Conservation (phyloP, 2,797 vertebrate genomes). For the Dicrostonyx torquatus region DNA sequence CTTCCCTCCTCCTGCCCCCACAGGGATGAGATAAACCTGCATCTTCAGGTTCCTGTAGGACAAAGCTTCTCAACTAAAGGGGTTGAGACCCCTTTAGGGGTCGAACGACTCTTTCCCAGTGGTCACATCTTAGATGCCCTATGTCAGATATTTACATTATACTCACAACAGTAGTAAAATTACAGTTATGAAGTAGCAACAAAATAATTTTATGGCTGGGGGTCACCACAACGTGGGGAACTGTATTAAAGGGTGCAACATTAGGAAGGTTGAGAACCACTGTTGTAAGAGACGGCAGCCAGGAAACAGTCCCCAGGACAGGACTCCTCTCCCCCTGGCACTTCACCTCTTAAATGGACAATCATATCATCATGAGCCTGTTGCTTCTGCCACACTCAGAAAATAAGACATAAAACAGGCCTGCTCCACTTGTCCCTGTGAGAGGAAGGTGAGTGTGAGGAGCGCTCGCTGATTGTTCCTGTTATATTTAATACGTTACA, state of each 20-base stretch:
- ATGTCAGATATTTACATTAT: not conserved
- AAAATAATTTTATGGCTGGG: not conserved
- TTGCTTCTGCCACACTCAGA: not conserved
- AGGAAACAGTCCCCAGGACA: not conserved
- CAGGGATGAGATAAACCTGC: not conserved
- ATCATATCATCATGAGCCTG: not conserved
- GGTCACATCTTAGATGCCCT: not conserved
- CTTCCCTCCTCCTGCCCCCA: not conserved
- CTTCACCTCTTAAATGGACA: not conserved
- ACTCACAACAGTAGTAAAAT: not conserved
- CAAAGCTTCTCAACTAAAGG: not conserved
- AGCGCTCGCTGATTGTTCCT: not conserved
- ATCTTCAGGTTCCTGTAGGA: not conserved
- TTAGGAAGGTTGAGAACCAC: not conserved
- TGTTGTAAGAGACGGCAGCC: not conserved
- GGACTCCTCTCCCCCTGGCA: not conserved
- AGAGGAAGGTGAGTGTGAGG: not conserved
- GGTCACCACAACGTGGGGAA: not conserved
- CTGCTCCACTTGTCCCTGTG: not conserved
- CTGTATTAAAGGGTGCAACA: no score
- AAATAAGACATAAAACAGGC: slow-evolving; percentile 11
- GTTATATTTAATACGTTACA: not conserved
- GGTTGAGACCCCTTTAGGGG: no score
- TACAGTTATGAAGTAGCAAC: not conserved
- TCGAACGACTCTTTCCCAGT: not conserved